Base-by-base conservation (phyloP, 2,888 invertebrate species). In the Agrochola litura region DNA sequence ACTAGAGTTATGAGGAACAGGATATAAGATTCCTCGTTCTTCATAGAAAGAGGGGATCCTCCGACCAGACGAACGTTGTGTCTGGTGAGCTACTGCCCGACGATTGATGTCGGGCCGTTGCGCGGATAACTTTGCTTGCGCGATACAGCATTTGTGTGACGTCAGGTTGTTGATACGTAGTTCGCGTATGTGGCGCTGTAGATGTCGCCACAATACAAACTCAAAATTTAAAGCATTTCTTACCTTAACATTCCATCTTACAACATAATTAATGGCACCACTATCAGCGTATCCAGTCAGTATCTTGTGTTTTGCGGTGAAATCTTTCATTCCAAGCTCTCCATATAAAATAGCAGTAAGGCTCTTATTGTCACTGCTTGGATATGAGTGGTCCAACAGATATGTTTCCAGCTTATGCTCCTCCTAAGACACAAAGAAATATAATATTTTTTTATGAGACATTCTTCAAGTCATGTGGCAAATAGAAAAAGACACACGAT, bases 161-260 rank as follows among this genome's bases (percentile, higher is more conserved):
- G 16, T 43, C 16, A 43, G 6, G 1, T 37, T 22, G 9, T 16
- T 52, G 9, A 22, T 52, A 67, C 52, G 5, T 52, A 67, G 9
- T 52, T 37, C 5, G 49, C 22, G 37, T 37, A 52, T 52, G 22
- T 52, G 22, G 14, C 9, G 9, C 37, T 37, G 16, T n/a, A 9
- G 16, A 37, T 67, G n/a, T 37, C 37, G 22, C 52, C 49, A 66
- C 30, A 49, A 49, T 30, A 52, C 30, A 22, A 66, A 52, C 22
- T 9, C 22, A 49, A 66, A 19, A 46, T 63, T 41, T 25, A 6
- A 78, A 56, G 10, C 52, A 56, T n/a, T 46, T 52, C 43, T 14
- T 93, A 98, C 98, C 97, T 98, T 97, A 1, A 99, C 96, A 96
- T 98, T 99, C 97, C 99, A 99, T 61, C 99, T 97, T 63, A 99